Evolutionary conservation across 2,888 invertebrate genomes (phyloP).

Genomic region (Bembecia ichneumoniformis): DNA sequence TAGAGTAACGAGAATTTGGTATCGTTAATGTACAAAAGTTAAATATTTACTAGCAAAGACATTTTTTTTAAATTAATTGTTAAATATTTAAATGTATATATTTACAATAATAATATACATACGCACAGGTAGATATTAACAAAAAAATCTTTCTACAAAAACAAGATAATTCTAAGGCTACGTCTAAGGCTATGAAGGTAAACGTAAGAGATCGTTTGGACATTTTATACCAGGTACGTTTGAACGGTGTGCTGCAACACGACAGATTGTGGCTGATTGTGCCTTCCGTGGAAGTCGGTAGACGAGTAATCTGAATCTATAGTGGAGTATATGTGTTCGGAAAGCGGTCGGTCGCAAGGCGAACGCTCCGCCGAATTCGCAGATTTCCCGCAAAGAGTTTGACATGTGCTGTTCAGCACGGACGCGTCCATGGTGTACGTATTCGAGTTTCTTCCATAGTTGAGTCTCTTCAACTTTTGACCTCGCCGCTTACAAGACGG

Average conservation of each 20-base stretch:
- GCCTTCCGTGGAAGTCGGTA: constrained; percentile 53
- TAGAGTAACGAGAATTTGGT: constrained; percentile 69
- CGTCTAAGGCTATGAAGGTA: constrained; percentile 9
- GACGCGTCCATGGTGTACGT: constrained; percentile 85
- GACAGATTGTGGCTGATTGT: constrained; percentile 56
- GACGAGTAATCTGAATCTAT: constrained; percentile 92
- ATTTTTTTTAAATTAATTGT: neutral
- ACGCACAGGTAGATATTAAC: constrained; percentile 27
- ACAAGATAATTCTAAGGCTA: constrained; percentile 30
- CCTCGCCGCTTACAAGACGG: constrained; percentile 81
- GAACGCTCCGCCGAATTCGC: constrained; percentile 70
- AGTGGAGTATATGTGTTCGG: constrained; percentile 91
- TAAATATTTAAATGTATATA: constrained; percentile 21
- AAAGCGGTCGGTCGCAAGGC: constrained; percentile 80
- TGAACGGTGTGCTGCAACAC: constrained; percentile 66
- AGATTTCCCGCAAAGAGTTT: constrained; percentile 71
- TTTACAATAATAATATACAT: constrained; percentile 47
- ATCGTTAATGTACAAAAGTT: constrained; percentile 70
- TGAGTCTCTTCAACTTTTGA: constrained; percentile 68
- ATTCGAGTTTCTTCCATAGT: constrained; percentile 86
- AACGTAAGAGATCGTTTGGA: constrained; percentile 46
- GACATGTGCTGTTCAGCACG: constrained; percentile 74
- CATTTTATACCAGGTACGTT: constrained; percentile 59
- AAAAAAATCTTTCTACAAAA: neutral
- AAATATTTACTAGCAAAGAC: constrained; percentile 13